Evolutionary conservation across 2,888 invertebrate genomes (phyloP).

Genomic region (Odontothrips loti): DNA sequence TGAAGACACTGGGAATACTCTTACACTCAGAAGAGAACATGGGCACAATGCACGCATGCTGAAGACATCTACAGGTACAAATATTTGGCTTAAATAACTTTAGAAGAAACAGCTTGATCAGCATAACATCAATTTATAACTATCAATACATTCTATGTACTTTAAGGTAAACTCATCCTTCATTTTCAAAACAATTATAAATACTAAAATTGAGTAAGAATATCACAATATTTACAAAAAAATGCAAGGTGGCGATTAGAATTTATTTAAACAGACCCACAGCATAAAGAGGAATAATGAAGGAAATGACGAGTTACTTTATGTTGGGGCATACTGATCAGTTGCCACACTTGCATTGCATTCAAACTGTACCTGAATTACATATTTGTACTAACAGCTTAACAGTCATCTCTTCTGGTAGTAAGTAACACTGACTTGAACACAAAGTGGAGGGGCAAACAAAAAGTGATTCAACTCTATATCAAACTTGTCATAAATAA

Average conservation of each 20-base stretch:
- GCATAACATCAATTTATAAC: too few species aligned
- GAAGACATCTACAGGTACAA: neutral
- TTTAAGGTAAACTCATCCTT: neutral
- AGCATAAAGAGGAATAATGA: too few species aligned
- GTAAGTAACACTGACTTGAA: neutral
- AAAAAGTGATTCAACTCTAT: conserved; percentile 5
- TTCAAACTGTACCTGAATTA: neutral
- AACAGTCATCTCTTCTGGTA: neutral
- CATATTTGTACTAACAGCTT: neutral
- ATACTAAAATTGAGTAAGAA: neutral
- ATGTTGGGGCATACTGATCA: too few species aligned
- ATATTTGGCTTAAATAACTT: neutral
- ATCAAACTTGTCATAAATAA: neutral
- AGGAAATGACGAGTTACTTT: too few species aligned
- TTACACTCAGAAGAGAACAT: too few species aligned
- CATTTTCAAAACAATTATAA: neutral
- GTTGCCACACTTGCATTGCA: too few species aligned
- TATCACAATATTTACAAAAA: neutral
- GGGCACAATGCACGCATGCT: too few species aligned
- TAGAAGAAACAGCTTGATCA: too few species aligned
- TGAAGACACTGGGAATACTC: too few species aligned
- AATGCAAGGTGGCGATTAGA: neutral
- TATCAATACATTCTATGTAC: too few species aligned
- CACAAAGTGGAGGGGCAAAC: neutral
- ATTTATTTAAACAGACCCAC: neutral